These are phyloP conservation scores for Caenorhabditis doughertyi DNA, from an alignment of 2,888 invertebrate genomes.

Conservation along the genomic window DNA sequence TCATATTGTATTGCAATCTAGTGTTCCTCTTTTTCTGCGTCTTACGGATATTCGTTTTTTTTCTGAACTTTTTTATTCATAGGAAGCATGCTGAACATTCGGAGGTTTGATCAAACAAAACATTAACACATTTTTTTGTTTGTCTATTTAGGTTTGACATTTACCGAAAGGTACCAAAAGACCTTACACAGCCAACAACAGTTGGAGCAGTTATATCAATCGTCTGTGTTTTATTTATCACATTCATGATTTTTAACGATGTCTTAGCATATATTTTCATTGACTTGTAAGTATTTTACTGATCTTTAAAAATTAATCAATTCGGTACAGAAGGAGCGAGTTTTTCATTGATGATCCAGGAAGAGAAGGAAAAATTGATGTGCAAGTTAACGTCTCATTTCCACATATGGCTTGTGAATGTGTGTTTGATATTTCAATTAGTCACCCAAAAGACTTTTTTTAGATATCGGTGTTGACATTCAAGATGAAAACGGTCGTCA, in stretches of 20 bases:
- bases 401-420: slow-evolving; percentile 85
- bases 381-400: slow-evolving; percentile 85
- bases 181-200: slow-evolving; percentile 86
- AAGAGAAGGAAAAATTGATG: slow-evolving; percentile 85
- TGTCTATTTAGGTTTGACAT: slow-evolving; percentile 85
- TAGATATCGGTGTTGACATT: slow-evolving; percentile 86
- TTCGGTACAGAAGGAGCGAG: slow-evolving; percentile 82
- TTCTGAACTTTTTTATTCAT: slow-evolving; percentile 50
- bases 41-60: slow-evolving; percentile 48
- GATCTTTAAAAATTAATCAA: neutral
- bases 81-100: slow-evolving; percentile 64
- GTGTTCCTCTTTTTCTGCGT: slow-evolving; percentile 55
- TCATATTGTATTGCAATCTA: slow-evolving; percentile 50
- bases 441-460: neutral
- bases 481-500: slow-evolving; percentile 86
- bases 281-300: slow-evolving; percentile 70
- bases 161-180: slow-evolving; percentile 86
- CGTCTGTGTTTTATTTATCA: slow-evolving; percentile 68
- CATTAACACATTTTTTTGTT: neutral
- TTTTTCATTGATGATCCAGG: slow-evolving; percentile 86
- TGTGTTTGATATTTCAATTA: slow-evolving; percentile 80
- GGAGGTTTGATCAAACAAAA: slow-evolving; percentile 64
- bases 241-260: slow-evolving; percentile 76
- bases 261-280: slow-evolving; percentile 74
- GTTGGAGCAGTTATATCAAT: slow-evolving; percentile 75